A percentile compares a stretch with the other conserved stretches of the same genome.
These are phyloP conservation scores for Halcyon senegalensis DNA, from an alignment of 2,113 vertebrate genomes.

Conservation along the genomic window DNA sequence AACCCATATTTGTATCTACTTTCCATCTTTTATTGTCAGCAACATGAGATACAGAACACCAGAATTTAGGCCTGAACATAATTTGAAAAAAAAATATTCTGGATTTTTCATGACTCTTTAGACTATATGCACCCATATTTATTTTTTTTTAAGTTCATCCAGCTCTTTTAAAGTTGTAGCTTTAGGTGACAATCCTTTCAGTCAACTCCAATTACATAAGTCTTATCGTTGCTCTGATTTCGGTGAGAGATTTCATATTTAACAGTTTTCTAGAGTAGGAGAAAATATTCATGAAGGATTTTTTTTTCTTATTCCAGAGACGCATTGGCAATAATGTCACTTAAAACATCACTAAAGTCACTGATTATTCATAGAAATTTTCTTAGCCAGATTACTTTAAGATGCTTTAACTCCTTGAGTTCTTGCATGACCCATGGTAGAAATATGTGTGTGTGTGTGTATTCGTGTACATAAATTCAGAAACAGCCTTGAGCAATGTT, in stretches of 20 bases:
- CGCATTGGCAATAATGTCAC: not conserved
- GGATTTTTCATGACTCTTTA: not conserved
- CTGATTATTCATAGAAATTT: not conserved
- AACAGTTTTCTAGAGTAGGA: not conserved
- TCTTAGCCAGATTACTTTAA: not conserved
- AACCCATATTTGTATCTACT: not conserved
- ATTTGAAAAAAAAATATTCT: not conserved
- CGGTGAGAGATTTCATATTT: not conserved
- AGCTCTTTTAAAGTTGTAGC: not conserved
- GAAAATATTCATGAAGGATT: not conserved
- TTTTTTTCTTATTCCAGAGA: not conserved
- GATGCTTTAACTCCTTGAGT: not conserved
- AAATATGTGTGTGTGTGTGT: not conserved
- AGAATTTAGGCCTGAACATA: not conserved
- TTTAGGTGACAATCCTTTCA: not conserved
- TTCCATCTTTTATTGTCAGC: not conserved
- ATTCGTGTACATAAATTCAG: not conserved
- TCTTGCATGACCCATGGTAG: not conserved
- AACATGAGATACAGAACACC: not conserved
- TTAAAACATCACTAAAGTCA: not conserved
- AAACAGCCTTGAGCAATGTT: constrained; percentile 49
- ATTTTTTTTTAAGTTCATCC: not conserved
- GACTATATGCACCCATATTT: not conserved
- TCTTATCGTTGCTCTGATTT: not conserved
- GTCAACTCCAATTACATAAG: not conserved